Conservation (phyloP, 2,113 vertebrate species). For the Struthidea cinerea region DNA sequence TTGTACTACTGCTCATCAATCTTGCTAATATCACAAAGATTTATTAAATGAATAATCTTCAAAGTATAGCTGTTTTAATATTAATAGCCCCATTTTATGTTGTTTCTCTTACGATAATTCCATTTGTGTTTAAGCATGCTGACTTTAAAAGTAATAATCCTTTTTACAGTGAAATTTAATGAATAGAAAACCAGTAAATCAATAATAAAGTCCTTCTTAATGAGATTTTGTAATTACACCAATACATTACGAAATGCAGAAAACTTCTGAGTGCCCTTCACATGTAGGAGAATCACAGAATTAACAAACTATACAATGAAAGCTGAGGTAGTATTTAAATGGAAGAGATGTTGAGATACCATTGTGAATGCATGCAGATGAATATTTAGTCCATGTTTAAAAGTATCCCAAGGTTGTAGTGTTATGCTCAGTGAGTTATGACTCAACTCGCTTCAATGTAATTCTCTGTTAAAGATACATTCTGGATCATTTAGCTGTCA, state of each 20-base stretch:
- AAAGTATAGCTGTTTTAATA: slow-evolving; percentile 72
- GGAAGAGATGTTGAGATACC: not conserved
- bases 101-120: slow-evolving; percentile 63
- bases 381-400: not conserved
- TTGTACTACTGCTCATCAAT: slow-evolving; percentile 76
- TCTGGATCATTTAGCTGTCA: not conserved
- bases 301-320: slow-evolving; percentile 34
- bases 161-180: slow-evolving; percentile 70
- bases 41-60: slow-evolving; percentile 76
- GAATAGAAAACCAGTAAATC: slow-evolving; percentile 72
- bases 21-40: slow-evolving; percentile 74
- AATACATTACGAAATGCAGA: slow-evolving; percentile 53
- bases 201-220: slow-evolving; percentile 69
- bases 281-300: not conserved
- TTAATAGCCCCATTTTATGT: slow-evolving; percentile 75
- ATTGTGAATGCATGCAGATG: not conserved
- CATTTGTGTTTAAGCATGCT: slow-evolving; percentile 62
- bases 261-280: slow-evolving; percentile 48
- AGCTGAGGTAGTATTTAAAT: not conserved
- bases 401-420: not conserved
- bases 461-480: not conserved
- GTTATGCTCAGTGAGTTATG: not conserved
- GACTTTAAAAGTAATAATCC: slow-evolving; percentile 71
- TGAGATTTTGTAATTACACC: slow-evolving; percentile 66
- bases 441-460: not conserved